phyloP scores from a whole-genome alignment of 1,140 invertebrate species.

The Artemia franciscana region DNA sequence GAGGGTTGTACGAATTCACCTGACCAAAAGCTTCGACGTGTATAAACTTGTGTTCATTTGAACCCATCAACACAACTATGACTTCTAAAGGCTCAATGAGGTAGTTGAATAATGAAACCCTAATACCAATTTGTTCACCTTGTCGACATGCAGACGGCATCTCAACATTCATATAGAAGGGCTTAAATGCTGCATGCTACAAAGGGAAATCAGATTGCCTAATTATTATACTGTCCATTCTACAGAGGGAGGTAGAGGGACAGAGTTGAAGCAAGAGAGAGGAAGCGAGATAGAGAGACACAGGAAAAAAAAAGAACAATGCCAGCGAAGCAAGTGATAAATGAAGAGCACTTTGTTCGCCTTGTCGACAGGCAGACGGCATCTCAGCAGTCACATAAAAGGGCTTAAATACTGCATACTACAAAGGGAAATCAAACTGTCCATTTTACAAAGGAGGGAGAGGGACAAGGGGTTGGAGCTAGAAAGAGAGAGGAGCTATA shows the following conservation, averaged over 20 bases:
- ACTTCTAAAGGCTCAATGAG: constrained; percentile 58
- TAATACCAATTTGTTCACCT: constrained; percentile 78
- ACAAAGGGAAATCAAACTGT: constrained; percentile 15
- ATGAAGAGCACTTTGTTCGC: constrained; percentile 77
- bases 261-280: too few species aligned
- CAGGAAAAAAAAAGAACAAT: too few species aligned
- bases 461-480: too few species aligned
- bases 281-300: too few species aligned
- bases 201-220: too few species aligned
- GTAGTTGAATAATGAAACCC: constrained; percentile 85
- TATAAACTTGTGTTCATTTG: constrained; percentile 73
- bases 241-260: too few species aligned
- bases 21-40: constrained; percentile 68
- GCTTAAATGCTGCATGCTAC: constrained; percentile 53
- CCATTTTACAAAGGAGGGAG: too few species aligned
- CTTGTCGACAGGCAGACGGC: constrained; percentile 51
- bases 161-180: constrained; percentile 87
- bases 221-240: too few species aligned
- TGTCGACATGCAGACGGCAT: constrained; percentile 57
- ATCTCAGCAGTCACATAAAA: constrained; percentile 92
- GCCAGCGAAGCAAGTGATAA: too few species aligned
- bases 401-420: constrained; percentile 58
- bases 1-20: constrained; percentile 45
- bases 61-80: constrained; percentile 59
- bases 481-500: too few species aligned